A percentile compares a stretch with the other conserved stretches of the same genome.
These are phyloP conservation scores for Pipistrellus pipistrellus DNA, from an alignment of 2,797 vertebrate species.

Conservation along the genomic window DNA sequence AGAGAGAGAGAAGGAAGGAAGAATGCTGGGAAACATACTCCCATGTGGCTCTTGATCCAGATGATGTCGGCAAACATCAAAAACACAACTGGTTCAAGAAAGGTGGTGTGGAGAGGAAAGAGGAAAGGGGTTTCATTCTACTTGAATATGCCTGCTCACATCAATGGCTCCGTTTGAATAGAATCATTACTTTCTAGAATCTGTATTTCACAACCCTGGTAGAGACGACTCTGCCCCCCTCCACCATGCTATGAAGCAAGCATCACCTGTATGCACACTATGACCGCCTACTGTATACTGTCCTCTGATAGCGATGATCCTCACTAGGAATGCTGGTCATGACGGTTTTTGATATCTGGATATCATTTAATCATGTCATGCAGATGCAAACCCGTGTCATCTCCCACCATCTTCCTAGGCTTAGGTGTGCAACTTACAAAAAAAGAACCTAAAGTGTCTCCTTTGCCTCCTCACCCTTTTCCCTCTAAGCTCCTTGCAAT, in stretches of 20 bases:
- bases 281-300: fast-evolving
- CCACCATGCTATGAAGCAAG: neutral
- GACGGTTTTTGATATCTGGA: neutral
- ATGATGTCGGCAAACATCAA: neutral
- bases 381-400: neutral
- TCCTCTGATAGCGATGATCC: neutral
- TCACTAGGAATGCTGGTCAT: neutral
- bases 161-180: neutral
- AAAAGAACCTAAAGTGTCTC: neutral
- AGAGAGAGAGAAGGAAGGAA: neutral
- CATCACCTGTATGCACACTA: neutral
- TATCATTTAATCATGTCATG: neutral
- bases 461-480: neutral
- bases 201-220: neutral
- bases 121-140: neutral
- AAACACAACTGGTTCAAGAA: neutral
- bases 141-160: neutral
- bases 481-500: neutral
- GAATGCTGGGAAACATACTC: neutral
- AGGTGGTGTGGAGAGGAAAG: neutral
- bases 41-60: fast-evolving
- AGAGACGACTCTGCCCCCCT: neutral
- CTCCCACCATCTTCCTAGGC: neutral
- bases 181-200: neutral
- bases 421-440: neutral